Percentiles rank a stretch among this genome's conserved stretches.
phyloP scores from a whole-genome alignment of 2,113 vertebrate genomes.

The Gobio gobio region DNA sequence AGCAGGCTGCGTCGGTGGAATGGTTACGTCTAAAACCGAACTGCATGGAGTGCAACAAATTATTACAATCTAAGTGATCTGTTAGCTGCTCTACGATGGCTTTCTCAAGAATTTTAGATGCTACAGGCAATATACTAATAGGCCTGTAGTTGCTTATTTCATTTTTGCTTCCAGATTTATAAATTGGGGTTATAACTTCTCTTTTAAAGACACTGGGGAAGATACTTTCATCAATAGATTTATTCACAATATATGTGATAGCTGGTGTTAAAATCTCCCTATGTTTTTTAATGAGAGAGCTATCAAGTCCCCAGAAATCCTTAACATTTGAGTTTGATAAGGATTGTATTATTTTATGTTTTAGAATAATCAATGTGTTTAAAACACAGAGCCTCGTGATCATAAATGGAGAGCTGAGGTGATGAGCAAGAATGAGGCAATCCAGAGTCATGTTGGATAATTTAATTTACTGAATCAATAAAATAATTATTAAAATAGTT shows the following conservation, averaged over 20 bases:
- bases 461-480: no score
- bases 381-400: neutral
- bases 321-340: no score
- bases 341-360: neutral
- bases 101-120: neutral
- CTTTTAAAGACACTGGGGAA: neutral
- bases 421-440: neutral
- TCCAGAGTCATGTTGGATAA: neutral
- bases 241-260: neutral
- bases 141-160: neutral
- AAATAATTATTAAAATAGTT: neutral
- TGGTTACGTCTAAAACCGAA: no score
- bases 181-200: neutral
- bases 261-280: no score
- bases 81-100: neutral
- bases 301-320: no score
- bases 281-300: no score
- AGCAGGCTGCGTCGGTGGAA: no score
- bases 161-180: conserved; percentile 4
- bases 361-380: neutral
- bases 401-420: neutral
- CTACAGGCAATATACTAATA: neutral
- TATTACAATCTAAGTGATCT: no score
- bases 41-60: no score
- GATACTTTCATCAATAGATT: neutral